Base-by-base conservation (phyloP, 2,888 invertebrate species). In the Tachystola acroxantha region DNA sequence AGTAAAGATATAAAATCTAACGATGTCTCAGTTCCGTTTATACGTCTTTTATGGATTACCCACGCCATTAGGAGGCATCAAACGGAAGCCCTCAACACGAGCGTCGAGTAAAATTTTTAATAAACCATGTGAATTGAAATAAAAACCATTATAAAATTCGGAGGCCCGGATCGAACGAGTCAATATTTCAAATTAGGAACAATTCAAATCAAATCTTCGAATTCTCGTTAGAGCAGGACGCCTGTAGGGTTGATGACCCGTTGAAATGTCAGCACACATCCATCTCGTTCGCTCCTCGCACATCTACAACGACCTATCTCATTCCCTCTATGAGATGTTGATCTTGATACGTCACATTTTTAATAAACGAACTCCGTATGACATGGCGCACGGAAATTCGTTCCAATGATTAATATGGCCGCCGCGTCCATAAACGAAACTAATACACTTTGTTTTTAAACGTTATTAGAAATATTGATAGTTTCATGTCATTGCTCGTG, bases 331-430 rank as follows among this genome's bases (percentile, higher is more conserved):
- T 64, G 76, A 81, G 82, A 85, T 84, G 84, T 82, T 85, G 86
- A 86, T 86, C 86, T 86, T 84, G 84, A 86, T 85, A 86, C 85
- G 85, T 86, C 86, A 85, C 76, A 82, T 84, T 86, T 86, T 86
- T 86, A 85, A 86, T 85, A 86, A 86, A 85, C 85, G 85, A 79
- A 86, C 77, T 72, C 67, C 68, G 77, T 84, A 84, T 84, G 84
- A 84, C 84, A 84, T 74, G 81, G 78, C 68, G 78, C 77, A 82
- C 77, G 79, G 81, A 84, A 84, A 82, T 85, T 81, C 78, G 80
- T 82, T 82, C 72, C 71, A 77, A 86, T 86, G 86, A 86, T 86
- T 85, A 86, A 86, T 86, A 86, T 77, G 73, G 72, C 78, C 69
- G 77, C 67, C 67, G 67, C 64, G 67, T 64, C 60, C 64, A 67